Conservation (phyloP, 2,888 invertebrate genomes). For the Drosophila nr. perissopoda region DNA sequence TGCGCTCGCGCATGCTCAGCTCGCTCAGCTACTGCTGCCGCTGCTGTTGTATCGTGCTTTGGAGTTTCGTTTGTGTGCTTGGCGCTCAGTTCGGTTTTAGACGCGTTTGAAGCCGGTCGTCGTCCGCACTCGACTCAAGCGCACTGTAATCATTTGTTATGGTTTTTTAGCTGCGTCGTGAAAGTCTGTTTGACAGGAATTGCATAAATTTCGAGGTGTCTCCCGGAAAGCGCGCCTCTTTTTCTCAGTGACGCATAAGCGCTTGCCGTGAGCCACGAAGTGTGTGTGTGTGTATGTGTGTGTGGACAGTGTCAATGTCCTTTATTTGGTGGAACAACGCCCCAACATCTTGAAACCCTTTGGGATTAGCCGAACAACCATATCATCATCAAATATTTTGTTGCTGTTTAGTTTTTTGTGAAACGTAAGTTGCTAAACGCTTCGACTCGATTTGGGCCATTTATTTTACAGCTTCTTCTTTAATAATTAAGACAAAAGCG, state of each 20-base stretch:
- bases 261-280: constrained; percentile 46
- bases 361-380: constrained; percentile 46
- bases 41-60: constrained; percentile 28
- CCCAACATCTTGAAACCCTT: constrained; percentile 13
- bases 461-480: constrained; percentile 74
- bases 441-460: constrained; percentile 71
- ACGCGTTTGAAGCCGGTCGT: constrained; percentile 73
- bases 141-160: constrained; percentile 37
- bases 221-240: constrained; percentile 45
- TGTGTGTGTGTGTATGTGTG: constrained; percentile 13
- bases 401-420: constrained; percentile 8
- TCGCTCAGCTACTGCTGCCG: constrained; percentile 37
- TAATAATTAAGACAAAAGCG: constrained; percentile 73
- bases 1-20: constrained; percentile 52
- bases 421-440: constrained; percentile 65
- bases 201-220: constrained; percentile 56
- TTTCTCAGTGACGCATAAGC: constrained; percentile 68
- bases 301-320: constrained; percentile 70
- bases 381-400: constrained; percentile 3
- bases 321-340: constrained; percentile 53
- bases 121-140: constrained; percentile 11
- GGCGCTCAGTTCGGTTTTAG: constrained; percentile 62
- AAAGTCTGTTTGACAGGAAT: constrained; percentile 54
- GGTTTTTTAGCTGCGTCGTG: constrained; percentile 37
- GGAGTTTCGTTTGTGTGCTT: constrained; percentile 45